Percentiles rank a stretch among this genome's conserved stretches.
These are phyloP conservation scores for Dicycla oo DNA, from an alignment of 2,888 invertebrate genomes.

Conservation along the genomic window DNA sequence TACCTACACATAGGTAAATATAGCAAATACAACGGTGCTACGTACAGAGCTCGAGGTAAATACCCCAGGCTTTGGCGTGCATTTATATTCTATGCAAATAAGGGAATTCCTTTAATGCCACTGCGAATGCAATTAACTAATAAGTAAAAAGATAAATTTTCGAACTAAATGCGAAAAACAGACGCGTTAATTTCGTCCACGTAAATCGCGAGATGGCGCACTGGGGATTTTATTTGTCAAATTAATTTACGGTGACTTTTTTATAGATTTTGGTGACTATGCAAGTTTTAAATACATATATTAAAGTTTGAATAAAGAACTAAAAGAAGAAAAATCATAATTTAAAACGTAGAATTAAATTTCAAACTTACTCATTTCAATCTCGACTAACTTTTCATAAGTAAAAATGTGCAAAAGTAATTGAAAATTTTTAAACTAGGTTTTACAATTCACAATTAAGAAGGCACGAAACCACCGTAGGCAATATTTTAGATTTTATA, in stretches of 20 bases:
- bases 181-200: slow-evolving; percentile 34
- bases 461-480: background rate
- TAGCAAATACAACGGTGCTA: slow-evolving; percentile 12
- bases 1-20: background rate
- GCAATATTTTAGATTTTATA: slow-evolving; percentile 9
- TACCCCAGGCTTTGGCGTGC: slow-evolving; percentile 35
- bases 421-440: slow-evolving; percentile 14
- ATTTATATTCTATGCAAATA: slow-evolving; percentile 61
- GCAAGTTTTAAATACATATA: background rate
- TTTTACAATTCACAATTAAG: background rate
- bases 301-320: background rate
- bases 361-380: slow-evolving; percentile 10
- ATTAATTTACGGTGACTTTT: slow-evolving; percentile 10
- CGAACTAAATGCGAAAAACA: slow-evolving; percentile 32
- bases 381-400: slow-evolving; percentile 16
- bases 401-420: slow-evolving; percentile 18
- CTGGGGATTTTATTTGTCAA: slow-evolving; percentile 24
- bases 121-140: slow-evolving; percentile 60
- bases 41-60: slow-evolving; percentile 27
- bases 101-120: slow-evolving; percentile 54
- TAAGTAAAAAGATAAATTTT: slow-evolving; percentile 54
- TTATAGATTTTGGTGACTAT: background rate
- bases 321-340: background rate
- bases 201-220: slow-evolving; percentile 18
- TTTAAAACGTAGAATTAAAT: slow-evolving; percentile 21